These are phyloP conservation scores for Cecropterus lyciades DNA, from an alignment of 1,140 invertebrate species.

Conservation along the genomic window DNA sequence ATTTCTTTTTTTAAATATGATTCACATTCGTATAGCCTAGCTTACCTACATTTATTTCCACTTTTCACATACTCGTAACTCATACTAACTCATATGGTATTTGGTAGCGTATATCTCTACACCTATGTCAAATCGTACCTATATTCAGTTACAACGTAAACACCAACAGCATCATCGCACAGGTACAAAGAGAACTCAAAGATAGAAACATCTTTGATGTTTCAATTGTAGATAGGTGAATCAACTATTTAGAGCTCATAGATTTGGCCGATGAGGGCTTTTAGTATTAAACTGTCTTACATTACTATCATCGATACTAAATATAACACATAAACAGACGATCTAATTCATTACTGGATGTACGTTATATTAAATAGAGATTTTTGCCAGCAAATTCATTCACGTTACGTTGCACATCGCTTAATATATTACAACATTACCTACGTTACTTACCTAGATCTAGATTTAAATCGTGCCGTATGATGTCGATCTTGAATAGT, in stretches of 20 bases:
- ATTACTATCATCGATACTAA: constrained; percentile 5
- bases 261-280: constrained; percentile 22
- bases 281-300: constrained; percentile 16
- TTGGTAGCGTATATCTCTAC: neutral
- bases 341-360: constrained; percentile 1
- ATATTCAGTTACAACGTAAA: constrained; percentile 2
- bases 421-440: too few relatives aligned
- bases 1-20: too few relatives aligned
- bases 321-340: constrained; percentile 5
- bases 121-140: neutral
- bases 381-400: constrained; percentile 18
- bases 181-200: constrained; percentile 9
- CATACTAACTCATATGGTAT: too few relatives aligned
- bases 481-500: too few relatives aligned
- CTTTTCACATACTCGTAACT: too few relatives aligned
- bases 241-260: constrained; percentile 24
- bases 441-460: too few relatives aligned
- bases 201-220: constrained; percentile 23
- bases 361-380: neutral
- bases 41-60: too few relatives aligned
- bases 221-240: constrained; percentile 24
- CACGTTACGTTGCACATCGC: neutral
- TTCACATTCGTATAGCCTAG: too few relatives aligned
- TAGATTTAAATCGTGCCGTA: too few relatives aligned
- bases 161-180: constrained; percentile 11